These are phyloP conservation scores for Drosophila mojavensis DNA, from an alignment of 1,140 invertebrate species.

Conservation along the genomic window DNA sequence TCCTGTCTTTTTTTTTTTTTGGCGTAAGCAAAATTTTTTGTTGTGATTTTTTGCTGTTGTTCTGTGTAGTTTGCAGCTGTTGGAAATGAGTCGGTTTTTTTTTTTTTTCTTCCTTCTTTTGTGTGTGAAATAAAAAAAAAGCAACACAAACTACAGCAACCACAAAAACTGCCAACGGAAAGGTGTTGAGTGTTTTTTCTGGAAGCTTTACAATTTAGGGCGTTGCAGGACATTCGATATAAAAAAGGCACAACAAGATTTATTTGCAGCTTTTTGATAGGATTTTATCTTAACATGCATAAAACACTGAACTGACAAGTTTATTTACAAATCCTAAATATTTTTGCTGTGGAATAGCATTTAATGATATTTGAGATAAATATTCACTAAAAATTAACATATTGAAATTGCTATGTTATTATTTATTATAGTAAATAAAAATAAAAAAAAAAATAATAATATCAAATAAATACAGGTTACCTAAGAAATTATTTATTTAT, in stretches of 20 bases:
- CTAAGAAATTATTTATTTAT: too few relatives aligned
- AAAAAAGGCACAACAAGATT: background rate
- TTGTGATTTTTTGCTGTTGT: conserved; percentile 47
- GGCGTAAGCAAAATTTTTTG: conserved; percentile 32
- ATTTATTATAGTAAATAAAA: too few relatives aligned
- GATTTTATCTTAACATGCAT: background rate
- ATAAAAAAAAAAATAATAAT: too few relatives aligned
- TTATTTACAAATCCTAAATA: background rate
- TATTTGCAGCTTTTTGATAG: conserved; percentile 11
- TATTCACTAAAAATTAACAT: too few relatives aligned
- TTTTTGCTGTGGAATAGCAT: too few relatives aligned
- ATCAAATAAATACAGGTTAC: too few relatives aligned
- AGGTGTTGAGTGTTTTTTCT: conserved; percentile 13
- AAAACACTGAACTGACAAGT: background rate
- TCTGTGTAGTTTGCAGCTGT: conserved; percentile 58
- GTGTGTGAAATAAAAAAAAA: conserved; percentile 12
- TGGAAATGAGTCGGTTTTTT: conserved; percentile 55
- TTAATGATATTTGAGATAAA: too few relatives aligned
- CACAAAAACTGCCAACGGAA: conserved; percentile 4
- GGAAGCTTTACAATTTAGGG: conserved; percentile 8
- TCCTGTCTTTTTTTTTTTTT: conserved; percentile 16
- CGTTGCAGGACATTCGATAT: conserved; percentile 11
- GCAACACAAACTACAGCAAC: conserved; percentile 1
- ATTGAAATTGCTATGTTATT: too few relatives aligned
- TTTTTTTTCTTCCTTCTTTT: background rate